These are phyloP conservation scores for Drosophila siamana DNA, from an alignment of 2,888 invertebrate genomes.

Conservation along the genomic window DNA sequence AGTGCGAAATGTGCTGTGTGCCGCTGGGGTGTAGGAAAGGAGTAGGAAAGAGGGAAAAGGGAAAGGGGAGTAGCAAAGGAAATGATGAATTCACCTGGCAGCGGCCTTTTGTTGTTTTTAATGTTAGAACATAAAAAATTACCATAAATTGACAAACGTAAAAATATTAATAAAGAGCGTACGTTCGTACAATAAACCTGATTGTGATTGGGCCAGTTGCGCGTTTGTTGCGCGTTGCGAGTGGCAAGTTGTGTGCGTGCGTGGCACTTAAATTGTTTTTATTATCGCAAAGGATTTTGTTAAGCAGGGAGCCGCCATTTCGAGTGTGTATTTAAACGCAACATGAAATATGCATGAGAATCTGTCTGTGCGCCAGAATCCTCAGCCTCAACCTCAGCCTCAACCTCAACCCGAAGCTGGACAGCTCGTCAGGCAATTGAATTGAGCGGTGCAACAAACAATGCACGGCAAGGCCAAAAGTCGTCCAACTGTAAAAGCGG, in stretches of 20 bases:
- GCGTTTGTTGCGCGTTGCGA: too few species aligned
- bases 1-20: not conserved
- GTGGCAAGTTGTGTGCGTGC: conserved; percentile 45
- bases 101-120: conserved; percentile 47
- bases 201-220: conserved; percentile 43
- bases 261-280: conserved; percentile 68
- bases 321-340: conserved; percentile 58
- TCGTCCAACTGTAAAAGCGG: conserved; percentile 71
- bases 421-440: conserved; percentile 63
- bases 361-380: conserved; percentile 58
- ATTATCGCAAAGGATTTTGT: conserved; percentile 62
- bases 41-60: not conserved
- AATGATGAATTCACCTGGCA: conserved; percentile 41
- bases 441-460: conserved; percentile 51
- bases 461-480: conserved; percentile 65
- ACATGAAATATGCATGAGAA: conserved; percentile 74
- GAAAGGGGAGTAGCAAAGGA: conserved; percentile 1
- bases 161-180: conserved; percentile 73
- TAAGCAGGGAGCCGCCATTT: conserved; percentile 48
- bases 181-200: conserved; percentile 62
- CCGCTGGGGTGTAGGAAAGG: too few species aligned
- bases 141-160: conserved; percentile 68
- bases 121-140: conserved; percentile 68
- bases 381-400: conserved; percentile 27
- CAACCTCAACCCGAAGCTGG: conserved; percentile 18